Evolutionary conservation across 2,797 vertebrate genomes (phyloP).

Genomic region (Craterocephalus amniculus): DNA sequence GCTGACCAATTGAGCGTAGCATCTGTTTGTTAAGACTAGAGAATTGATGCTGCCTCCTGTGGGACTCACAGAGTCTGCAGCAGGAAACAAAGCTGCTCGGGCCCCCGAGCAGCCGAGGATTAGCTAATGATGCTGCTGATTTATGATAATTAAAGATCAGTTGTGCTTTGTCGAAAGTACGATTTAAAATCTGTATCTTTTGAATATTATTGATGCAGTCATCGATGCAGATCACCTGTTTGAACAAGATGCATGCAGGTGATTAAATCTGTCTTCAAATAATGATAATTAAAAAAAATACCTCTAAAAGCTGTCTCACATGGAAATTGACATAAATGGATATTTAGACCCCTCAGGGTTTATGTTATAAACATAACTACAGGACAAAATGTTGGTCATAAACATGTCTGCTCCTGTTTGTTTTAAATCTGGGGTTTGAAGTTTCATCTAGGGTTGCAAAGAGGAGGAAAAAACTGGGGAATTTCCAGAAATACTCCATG

Average conservation of each 20-base stretch:
- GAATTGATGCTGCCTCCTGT: slow-evolving; percentile 32
- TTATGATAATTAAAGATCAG: slow-evolving; percentile 1
- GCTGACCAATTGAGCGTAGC: slow-evolving; percentile 57
- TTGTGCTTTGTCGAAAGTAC: neutral
- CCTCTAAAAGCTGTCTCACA: too few relatives aligned
- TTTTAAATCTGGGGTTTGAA: neutral
- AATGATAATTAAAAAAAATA: too few relatives aligned
- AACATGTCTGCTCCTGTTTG: neutral
- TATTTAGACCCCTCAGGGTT: too few relatives aligned
- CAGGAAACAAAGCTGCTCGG: slow-evolving; percentile 30
- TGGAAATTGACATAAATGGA: too few relatives aligned
- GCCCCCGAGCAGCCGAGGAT: neutral
- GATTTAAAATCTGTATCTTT: neutral
- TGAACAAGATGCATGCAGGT: neutral
- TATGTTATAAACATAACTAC: too few relatives aligned
- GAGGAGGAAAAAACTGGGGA: too few relatives aligned
- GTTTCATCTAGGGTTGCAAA: too few relatives aligned
- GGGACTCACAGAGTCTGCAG: neutral
- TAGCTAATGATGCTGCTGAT: slow-evolving; percentile 3
- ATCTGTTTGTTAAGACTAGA: slow-evolving; percentile 49
- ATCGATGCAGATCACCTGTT: too few relatives aligned
- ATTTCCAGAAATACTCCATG: too few relatives aligned
- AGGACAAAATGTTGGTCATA: too few relatives aligned
- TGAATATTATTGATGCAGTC: too few relatives aligned
- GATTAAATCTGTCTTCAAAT: neutral